phyloP scores from a whole-genome alignment of 2,888 invertebrate genomes.

The Cyclophora albipunctata region DNA sequence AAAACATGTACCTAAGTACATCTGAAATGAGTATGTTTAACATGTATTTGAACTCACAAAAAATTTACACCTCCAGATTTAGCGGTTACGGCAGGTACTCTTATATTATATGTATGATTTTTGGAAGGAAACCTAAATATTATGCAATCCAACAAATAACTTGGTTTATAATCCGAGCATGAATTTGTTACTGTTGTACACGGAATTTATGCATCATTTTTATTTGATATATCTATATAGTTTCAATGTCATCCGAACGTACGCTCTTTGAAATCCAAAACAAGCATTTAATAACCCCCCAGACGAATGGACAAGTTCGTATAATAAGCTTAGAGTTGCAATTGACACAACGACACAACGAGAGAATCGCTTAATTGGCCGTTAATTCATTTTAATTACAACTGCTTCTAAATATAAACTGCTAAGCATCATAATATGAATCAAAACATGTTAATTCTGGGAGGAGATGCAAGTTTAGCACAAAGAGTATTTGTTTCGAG shows the following conservation, averaged over 20 bases:
- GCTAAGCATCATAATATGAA: no score
- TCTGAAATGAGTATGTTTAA: slow-evolving; percentile 2
- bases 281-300: no score
- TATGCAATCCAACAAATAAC: no score
- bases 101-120: slow-evolving; percentile 38
- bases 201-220: no score
- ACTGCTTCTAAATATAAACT: slow-evolving; percentile 69
- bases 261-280: no score
- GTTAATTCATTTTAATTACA: slow-evolving; percentile 73
- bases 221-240: no score
- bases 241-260: no score
- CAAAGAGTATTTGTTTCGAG: no score
- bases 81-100: slow-evolving; percentile 14
- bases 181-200: no score
- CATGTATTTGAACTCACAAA: slow-evolving; percentile 56
- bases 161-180: no score
- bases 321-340: slow-evolving; percentile 15
- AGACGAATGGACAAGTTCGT: no score
- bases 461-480: background rate
- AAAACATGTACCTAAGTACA: slow-evolving; percentile 27
- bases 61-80: slow-evolving; percentile 50
- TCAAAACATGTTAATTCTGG: no score
- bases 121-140: slow-evolving; percentile 8
- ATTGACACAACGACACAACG: slow-evolving; percentile 54
- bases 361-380: slow-evolving; percentile 65